Evolutionary conservation across 2,888 invertebrate genomes (phyloP), one percentile per base, ranked within the genome.

Genomic region (Trachelus tabidus): DNA sequence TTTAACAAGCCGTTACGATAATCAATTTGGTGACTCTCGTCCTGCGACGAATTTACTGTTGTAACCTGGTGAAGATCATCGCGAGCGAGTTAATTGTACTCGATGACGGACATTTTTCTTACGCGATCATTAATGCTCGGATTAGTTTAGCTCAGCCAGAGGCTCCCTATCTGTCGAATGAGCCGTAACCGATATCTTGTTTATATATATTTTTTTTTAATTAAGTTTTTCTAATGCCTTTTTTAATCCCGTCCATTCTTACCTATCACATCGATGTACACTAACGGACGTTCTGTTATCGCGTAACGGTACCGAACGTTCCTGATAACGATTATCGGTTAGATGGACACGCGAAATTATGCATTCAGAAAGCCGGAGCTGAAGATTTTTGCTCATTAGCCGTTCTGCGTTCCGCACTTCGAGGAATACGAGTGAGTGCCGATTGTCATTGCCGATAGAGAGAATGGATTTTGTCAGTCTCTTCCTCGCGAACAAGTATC

Each of bases 251-350:
- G 0, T 23, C 56, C 9, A 56, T 23, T 56, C 56, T 23, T 56
- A 23, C 56, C 56, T 56, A 56, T 23, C 23, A 0, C 56, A 56
- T 56, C 56, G 56, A 56, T 56, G 23, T 23, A 23, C 23, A 9
- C 23, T 56, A 56, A 88, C 87, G 88, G 89, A 89, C 88, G 85
- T 86, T 87, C 83, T 80, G 81, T 91, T 91, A 91, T 91, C 90
- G 88, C 88, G 87, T 89, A 90, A 91, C 90, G 90, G 90, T 88
- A 88, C 87, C 86, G 86, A 85, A 86, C 87, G 86, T 86, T 88
- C 85, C 83, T 86, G 83, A 87, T 86, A 82, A 84, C 86, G 86
- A 87, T 89, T 90, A 89, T 90, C 90, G 91, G 90, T 91, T 90
- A 91, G 90, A 86, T 88, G 89, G 87, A 87, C 87, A 86, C 75